A percentile compares a stretch with the other conserved stretches of the same genome.
Evolutionary conservation across 2,113 vertebrate genomes (phyloP).

Genomic region (Riparia riparia): DNA sequence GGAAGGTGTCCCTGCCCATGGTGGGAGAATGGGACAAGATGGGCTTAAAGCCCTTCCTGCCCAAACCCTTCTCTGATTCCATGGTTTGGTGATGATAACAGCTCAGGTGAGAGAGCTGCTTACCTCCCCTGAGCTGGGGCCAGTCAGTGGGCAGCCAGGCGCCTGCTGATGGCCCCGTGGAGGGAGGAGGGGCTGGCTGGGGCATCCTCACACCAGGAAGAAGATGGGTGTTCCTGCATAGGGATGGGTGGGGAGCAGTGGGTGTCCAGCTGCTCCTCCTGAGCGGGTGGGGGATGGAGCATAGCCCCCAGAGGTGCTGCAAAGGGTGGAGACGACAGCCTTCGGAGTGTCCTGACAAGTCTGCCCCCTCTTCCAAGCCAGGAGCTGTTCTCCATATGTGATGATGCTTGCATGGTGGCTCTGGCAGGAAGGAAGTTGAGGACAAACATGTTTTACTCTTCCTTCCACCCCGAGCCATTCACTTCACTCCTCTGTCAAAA

Average conservation of each 20-base stretch:
- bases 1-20: neutral
- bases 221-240: rapidly evolving
- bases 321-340: neutral
- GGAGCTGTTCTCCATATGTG: rapidly evolving
- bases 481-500: neutral
- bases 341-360: neutral
- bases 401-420: rapidly evolving
- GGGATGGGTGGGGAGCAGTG: neutral
- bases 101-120: neutral
- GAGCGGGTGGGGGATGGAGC: neutral
- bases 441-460: neutral
- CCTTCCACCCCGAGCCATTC: neutral
- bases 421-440: neutral
- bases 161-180: neutral
- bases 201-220: neutral
- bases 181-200: neutral
- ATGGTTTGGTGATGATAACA: rapidly evolving
- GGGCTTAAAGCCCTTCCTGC: neutral
- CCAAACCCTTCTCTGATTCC: neutral
- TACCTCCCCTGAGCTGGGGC: neutral
- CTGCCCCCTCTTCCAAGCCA: rapidly evolving
- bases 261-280: neutral
- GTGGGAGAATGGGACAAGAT: rapidly evolving
- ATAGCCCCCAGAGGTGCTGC: rapidly evolving
- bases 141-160: neutral